Evolutionary conservation across 2,797 vertebrate genomes (phyloP).

Genomic region (Peromyscus aztecus): DNA sequence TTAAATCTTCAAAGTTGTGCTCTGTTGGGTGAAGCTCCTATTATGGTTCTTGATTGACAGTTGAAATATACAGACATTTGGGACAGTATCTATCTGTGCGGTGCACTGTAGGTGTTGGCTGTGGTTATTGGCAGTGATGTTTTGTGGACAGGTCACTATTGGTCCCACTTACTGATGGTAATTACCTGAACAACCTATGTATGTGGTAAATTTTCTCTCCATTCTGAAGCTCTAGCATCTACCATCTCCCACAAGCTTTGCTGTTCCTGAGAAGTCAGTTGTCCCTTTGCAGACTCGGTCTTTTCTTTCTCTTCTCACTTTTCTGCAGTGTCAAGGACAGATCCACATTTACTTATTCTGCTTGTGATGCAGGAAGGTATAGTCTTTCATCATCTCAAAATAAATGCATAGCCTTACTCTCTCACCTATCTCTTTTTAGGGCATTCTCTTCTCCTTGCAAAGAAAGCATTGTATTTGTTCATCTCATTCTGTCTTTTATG

Average conservation of each 20-base stretch:
- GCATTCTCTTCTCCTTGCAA: not conserved
- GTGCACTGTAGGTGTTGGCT: not conserved
- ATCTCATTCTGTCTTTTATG: not conserved
- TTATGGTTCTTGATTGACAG: too few species aligned
- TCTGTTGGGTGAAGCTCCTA: too few species aligned
- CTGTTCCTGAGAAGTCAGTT: accelerated
- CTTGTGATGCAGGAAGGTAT: not conserved
- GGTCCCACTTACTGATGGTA: not conserved
- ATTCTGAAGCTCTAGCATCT: accelerated
- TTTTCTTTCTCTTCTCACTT: not conserved
- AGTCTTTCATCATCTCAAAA: too few species aligned
- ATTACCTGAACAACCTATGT: not conserved
- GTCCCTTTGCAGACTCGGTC: accelerated
- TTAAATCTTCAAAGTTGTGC: not conserved
- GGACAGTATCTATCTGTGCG: not conserved
- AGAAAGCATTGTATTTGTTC: not conserved
- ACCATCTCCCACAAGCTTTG: accelerated
- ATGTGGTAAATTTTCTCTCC: not conserved
- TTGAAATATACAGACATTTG: accelerated
- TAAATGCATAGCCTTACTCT: too few species aligned
- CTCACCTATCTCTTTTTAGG: not conserved
- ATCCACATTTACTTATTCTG: not conserved
- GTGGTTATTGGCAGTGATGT: not conserved
- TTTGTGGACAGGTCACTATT: not conserved
- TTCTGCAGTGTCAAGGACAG: not conserved